Evolutionary conservation across 2,797 vertebrate genomes (phyloP).

Genomic region (Basileuterus tristriatus): DNA sequence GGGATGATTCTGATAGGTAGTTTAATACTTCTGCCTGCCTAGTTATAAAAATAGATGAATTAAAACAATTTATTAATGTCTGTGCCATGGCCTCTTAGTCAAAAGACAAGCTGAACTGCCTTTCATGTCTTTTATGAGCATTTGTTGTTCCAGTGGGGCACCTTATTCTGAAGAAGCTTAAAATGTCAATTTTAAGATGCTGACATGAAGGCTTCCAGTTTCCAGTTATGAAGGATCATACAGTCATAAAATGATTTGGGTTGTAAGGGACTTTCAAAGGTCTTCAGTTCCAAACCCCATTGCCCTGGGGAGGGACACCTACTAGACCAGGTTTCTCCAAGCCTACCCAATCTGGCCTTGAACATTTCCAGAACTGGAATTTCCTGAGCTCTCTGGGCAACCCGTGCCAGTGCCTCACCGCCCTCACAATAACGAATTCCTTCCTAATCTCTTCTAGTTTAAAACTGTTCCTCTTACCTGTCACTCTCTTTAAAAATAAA

Average conservation of each 20-base stretch:
- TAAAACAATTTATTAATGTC: neutral
- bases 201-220: neutral
- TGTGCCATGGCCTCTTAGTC: neutral
- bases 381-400: neutral
- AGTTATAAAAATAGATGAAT: neutral
- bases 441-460: neutral
- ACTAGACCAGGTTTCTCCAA: neutral
- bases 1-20: neutral
- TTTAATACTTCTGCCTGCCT: neutral
- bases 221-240: neutral
- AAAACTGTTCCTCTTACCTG: neutral
- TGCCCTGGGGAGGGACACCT: fast-evolving
- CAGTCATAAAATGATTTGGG: neutral
- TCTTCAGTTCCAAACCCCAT: fast-evolving
- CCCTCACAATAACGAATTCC: neutral
- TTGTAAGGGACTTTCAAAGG: neutral
- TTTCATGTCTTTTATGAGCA: neutral
- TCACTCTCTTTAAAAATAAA: neutral
- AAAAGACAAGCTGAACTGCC: neutral
- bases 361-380: neutral
- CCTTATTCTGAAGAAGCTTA: neutral
- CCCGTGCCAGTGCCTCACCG: neutral
- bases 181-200: neutral
- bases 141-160: neutral
- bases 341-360: fast-evolving